phyloP scores from a whole-genome alignment of 2,797 vertebrate genomes.

The Eulemur coronatus region DNA sequence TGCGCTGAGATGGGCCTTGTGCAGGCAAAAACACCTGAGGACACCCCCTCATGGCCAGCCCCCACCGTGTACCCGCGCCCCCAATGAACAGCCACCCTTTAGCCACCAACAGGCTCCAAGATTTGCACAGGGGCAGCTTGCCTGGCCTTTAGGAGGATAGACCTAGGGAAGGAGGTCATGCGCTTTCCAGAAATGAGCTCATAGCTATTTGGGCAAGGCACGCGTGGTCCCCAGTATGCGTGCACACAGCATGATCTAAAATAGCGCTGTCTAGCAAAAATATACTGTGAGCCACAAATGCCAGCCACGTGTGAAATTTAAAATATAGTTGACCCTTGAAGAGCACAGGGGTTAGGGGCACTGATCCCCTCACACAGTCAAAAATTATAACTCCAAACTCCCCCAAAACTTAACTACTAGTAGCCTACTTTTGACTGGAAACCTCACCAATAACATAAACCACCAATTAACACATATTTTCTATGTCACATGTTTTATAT shows the following conservation, averaged over 20 bases:
- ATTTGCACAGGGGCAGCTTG: not conserved
- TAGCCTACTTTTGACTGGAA: not conserved
- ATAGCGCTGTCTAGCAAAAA: not conserved
- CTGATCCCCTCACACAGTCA: not conserved
- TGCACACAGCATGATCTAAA: not conserved
- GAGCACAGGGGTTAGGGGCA: not conserved
- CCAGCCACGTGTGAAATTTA: not conserved
- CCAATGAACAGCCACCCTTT: not conserved
- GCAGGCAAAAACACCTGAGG: not conserved
- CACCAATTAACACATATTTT: not conserved
- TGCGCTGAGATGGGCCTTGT: not conserved
- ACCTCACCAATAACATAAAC: not conserved
- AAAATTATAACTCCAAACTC: not conserved
- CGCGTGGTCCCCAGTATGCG: not conserved
- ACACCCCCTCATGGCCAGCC: not conserved
- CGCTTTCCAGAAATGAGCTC: not conserved
- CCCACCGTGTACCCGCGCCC: rapidly evolving
- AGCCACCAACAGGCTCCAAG: not conserved
- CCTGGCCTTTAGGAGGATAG: not conserved
- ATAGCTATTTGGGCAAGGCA: not conserved
- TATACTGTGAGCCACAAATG: not conserved
- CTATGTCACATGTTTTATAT: not conserved
- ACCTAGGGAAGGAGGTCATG: not conserved
- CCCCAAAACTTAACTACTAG: not conserved
- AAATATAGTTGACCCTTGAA: not conserved